Evolutionary conservation across 2,888 invertebrate species (phyloP).

Genomic region (Stegana nigrithorax): DNA sequence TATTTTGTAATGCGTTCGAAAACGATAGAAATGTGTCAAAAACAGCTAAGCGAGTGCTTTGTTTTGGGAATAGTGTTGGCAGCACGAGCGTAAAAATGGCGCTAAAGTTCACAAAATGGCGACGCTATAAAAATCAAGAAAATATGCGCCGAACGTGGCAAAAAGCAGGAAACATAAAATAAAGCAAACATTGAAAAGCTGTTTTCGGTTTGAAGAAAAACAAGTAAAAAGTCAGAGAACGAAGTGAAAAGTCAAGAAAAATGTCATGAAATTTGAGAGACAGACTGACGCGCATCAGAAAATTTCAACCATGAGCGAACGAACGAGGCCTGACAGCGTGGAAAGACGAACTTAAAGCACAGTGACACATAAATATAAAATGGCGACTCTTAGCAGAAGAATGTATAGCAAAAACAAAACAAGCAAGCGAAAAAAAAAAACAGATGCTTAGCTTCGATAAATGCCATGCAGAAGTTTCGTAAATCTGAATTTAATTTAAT

Average conservation of each 20-base stretch:
- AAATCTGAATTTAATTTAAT: constrained; percentile 60
- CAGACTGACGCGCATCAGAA: constrained; percentile 38
- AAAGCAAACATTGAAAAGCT: constrained; percentile 20
- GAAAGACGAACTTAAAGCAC: constrained; percentile 1
- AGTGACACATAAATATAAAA: constrained; percentile 44
- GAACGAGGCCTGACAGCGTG: neutral
- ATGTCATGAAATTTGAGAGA: constrained; percentile 43
- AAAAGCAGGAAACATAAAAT: neutral
- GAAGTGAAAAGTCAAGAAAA: constrained; percentile 30
- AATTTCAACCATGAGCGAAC: constrained; percentile 22
- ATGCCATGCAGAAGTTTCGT: constrained; percentile 43
- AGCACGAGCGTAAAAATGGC: no score
- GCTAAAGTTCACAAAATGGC: constrained; percentile 8
- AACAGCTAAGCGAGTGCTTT: no score
- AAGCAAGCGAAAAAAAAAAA: neutral
- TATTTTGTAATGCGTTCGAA: no score
- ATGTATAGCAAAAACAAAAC: neutral
- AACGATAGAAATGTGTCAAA: no score
- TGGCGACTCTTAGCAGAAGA: constrained; percentile 19
- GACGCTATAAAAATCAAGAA: constrained; percentile 10
- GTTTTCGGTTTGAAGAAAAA: constrained; percentile 20
- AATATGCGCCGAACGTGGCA: neutral
- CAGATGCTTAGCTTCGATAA: constrained; percentile 37
- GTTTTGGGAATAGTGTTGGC: no score
- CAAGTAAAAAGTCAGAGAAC: constrained; percentile 13